phyloP scores from a whole-genome alignment of 2,888 invertebrate genomes.

The Agrochola lychnidis region DNA sequence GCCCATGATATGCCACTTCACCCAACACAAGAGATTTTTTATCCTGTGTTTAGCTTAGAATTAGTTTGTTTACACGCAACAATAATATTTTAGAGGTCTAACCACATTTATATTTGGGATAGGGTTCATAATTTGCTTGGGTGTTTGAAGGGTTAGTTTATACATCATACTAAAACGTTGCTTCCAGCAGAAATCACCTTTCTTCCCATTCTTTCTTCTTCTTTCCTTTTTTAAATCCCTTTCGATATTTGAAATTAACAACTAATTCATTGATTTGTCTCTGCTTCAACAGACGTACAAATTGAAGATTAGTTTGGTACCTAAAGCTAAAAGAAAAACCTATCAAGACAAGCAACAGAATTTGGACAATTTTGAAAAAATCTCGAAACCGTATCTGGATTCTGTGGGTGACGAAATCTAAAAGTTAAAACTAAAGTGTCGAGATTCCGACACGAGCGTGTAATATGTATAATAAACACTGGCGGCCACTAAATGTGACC shows the following conservation, averaged over 20 bases:
- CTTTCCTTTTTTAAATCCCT: too few species aligned
- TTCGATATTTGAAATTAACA: neutral
- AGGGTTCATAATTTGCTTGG: neutral
- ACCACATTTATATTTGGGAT: neutral
- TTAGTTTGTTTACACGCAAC: neutral
- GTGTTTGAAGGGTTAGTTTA: neutral
- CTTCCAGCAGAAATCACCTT: neutral
- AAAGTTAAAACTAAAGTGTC: constrained; percentile 70
- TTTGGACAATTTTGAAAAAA: neutral
- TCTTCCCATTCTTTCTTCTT: neutral
- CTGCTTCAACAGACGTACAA: neutral
- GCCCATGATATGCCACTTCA: constrained; percentile 69
- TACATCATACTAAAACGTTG: neutral
- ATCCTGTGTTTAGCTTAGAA: constrained; percentile 19
- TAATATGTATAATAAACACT: constrained; percentile 79
- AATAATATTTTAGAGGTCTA: neutral
- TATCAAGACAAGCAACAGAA: neutral
- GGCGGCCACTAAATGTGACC: constrained; percentile 74
- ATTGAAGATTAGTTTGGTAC: neutral
- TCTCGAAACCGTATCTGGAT: neutral
- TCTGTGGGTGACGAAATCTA: constrained; percentile 68
- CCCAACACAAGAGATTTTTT: constrained; percentile 52
- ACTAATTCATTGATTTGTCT: neutral
- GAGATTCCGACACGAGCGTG: constrained; percentile 79
- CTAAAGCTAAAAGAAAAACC: neutral